phyloP scores from a whole-genome alignment of 2,888 invertebrate species.

The Chrysina gloriosa region DNA sequence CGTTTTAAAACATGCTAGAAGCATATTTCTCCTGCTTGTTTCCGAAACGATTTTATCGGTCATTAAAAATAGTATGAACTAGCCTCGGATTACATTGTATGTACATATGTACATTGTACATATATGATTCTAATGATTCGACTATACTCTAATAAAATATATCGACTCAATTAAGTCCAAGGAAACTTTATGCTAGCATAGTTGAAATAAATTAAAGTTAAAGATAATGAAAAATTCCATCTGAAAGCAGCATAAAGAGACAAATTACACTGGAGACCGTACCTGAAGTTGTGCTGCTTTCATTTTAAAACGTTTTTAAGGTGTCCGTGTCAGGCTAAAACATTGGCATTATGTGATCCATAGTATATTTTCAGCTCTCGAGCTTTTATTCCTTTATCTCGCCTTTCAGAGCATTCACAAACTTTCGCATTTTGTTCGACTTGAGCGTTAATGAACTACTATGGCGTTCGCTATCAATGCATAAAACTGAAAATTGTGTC shows the following conservation, averaged over 20 bases:
- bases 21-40: too few species aligned
- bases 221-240: slow-evolving; percentile 8
- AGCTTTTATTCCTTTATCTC: slow-evolving; percentile 66
- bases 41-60: too few species aligned
- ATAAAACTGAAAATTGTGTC: slow-evolving; percentile 61
- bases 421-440: slow-evolving; percentile 62
- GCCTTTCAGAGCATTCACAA: slow-evolving; percentile 63
- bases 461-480: slow-evolving; percentile 61
- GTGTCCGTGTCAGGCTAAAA: slow-evolving; percentile 45
- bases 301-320: slow-evolving; percentile 40
- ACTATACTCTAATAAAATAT: too few species aligned
- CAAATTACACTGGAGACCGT: slow-evolving; percentile 19
- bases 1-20: too few species aligned
- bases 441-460: slow-evolving; percentile 63
- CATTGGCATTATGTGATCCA: slow-evolving; percentile 56
- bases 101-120: too few species aligned
- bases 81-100: too few species aligned
- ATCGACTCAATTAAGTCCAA: too few species aligned
- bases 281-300: slow-evolving; percentile 24
- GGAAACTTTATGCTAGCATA: background rate
- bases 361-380: slow-evolving; percentile 60
- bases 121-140: too few species aligned
- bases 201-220: background rate
- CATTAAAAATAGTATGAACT: too few species aligned
- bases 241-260: slow-evolving; percentile 4